Evolutionary conservation across 2,888 invertebrate species (phyloP).

Genomic region (Leucoma salicis): DNA sequence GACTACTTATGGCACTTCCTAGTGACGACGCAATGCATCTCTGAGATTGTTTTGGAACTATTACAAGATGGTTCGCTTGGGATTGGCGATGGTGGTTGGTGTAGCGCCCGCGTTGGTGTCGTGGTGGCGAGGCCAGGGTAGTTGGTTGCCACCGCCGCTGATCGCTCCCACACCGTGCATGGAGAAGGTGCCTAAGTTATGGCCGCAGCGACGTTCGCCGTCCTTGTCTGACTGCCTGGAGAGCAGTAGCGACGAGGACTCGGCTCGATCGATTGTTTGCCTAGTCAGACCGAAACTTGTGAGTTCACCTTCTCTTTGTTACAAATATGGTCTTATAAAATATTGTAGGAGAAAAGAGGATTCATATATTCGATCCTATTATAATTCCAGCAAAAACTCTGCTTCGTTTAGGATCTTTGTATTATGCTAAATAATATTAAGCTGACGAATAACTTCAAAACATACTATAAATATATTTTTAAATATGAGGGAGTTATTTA

Average conservation of each 20-base stretch:
- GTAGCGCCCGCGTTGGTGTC: slow-evolving; percentile 77
- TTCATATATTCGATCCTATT: too few species aligned
- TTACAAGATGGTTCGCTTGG: slow-evolving; percentile 67
- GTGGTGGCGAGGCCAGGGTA: slow-evolving; percentile 71
- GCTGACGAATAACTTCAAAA: neutral
- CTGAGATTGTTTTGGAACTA: slow-evolving; percentile 22
- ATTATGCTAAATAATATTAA: too few species aligned
- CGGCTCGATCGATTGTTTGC: slow-evolving; percentile 72
- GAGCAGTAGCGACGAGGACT: slow-evolving; percentile 73
- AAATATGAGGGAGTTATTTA: neutral
- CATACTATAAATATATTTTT: neutral
- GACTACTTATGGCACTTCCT: slow-evolving; percentile 41
- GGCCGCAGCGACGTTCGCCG: slow-evolving; percentile 66
- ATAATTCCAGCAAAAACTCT: too few species aligned
- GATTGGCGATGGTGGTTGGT: slow-evolving; percentile 77
- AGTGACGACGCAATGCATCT: slow-evolving; percentile 36
- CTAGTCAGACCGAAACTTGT: slow-evolving; percentile 74
- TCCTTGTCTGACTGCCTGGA: slow-evolving; percentile 77
- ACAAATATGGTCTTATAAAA: too few species aligned
- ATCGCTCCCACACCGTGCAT: slow-evolving; percentile 39
- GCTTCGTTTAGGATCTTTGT: too few species aligned
- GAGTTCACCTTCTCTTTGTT: slow-evolving; percentile 52
- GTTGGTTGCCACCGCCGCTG: slow-evolving; percentile 51
- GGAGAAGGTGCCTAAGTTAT: slow-evolving; percentile 56
- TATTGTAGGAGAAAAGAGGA: too few species aligned